Percentiles rank a stretch among this genome's conserved stretches.
phyloP scores from a whole-genome alignment of 2,888 invertebrate species.

The Mythimna pallens region DNA sequence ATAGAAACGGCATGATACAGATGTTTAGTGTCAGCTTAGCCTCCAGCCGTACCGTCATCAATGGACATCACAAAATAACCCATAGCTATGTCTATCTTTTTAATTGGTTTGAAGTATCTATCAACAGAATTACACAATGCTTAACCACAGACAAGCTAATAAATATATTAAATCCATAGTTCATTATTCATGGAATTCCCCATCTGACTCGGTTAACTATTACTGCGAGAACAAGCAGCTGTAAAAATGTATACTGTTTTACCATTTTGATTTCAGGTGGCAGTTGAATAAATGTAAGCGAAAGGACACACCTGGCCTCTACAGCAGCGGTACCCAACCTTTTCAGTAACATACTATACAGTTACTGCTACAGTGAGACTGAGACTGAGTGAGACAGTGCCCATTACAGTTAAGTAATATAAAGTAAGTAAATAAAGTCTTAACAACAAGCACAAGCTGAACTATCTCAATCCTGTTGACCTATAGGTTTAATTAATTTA shows the following conservation, averaged over 20 bases:
- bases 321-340: constrained; percentile 29
- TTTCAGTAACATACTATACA: constrained; percentile 8
- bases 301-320: constrained; percentile 42
- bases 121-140: constrained; percentile 23
- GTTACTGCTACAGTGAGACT: background rate
- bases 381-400: background rate
- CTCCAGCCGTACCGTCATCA: background rate
- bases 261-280: constrained; percentile 26
- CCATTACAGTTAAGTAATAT: background rate
- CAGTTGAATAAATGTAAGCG: constrained; percentile 18
- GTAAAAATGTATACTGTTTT: constrained; percentile 21
- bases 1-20: background rate
- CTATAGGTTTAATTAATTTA: background rate
- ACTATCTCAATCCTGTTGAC: background rate
- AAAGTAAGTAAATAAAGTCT: background rate
- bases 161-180: constrained; percentile 18
- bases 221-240: constrained; percentile 43
- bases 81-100: constrained; percentile 1
- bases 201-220: constrained; percentile 19
- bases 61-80: background rate
- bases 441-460: too few species aligned
- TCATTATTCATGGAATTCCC: constrained; percentile 30
- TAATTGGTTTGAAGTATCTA: constrained; percentile 23
- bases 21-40: background rate
- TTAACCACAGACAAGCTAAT: constrained; percentile 18